Conservation (phyloP, 2,888 invertebrate genomes). For the Julus scanicus region DNA sequence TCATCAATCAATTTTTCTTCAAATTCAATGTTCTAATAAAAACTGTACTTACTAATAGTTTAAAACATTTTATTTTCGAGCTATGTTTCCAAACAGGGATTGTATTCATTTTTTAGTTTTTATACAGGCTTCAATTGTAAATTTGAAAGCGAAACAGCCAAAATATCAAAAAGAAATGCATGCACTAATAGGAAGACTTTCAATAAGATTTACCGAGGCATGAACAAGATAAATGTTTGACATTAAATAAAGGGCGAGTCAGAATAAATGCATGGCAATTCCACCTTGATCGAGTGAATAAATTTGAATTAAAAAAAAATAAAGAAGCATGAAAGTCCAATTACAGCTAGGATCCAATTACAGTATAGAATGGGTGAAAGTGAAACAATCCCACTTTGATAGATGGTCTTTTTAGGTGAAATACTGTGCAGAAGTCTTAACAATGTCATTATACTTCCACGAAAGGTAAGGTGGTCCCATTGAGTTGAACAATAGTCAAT, state of each 20-base stretch:
- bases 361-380: background rate
- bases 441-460: background rate
- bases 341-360: background rate
- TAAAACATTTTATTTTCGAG: too few relatives aligned
- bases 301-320: background rate
- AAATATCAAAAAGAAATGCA: background rate
- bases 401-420: constrained; percentile 29
- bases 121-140: background rate
- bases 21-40: too few relatives aligned
- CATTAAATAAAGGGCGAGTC: constrained; percentile 38
- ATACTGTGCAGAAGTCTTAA: background rate
- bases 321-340: constrained; percentile 20
- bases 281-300: constrained; percentile 34
- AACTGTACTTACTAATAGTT: too few relatives aligned
- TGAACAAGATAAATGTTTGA: background rate
- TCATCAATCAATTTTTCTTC: background rate
- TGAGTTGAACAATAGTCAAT: constrained; percentile 36
- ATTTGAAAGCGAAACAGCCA: background rate
- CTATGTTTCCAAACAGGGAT: too few relatives aligned
- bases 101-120: background rate
- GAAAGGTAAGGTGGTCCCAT: background rate
- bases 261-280: background rate
- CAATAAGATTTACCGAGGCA: background rate
- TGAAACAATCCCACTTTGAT: constrained; percentile 5
- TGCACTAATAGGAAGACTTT: background rate